Base-by-base conservation (phyloP, 2,888 invertebrate species). In the Barypeithes pellucidus region DNA sequence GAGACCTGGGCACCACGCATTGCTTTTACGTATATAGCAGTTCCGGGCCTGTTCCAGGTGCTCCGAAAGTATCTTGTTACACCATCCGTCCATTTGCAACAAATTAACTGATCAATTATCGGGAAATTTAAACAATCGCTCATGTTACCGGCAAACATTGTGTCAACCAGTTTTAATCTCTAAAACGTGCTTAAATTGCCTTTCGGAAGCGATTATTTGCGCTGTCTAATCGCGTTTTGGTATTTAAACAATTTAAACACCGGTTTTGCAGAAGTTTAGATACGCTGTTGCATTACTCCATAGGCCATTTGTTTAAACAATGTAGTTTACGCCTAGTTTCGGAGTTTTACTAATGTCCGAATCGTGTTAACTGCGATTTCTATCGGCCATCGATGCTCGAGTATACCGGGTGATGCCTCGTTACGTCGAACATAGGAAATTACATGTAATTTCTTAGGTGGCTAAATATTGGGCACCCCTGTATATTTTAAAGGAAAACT, bases 111-210 rank as follows among this genome's bases (percentile, higher is more conserved):
- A 22, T 36, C 52, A 47, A 50, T 65, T 65, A 65, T 65, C 41
- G 39, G 14, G 47, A 67, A 72, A 54, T 67, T 72, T 67, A 67
- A 72, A 72, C 72, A 72, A 72, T 67, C 59, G 59, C 66, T 72
- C 65, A 29, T 33, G 24, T 72, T 72, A 72, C 67, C 45, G 14
- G 67, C 65, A 45, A 63, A 72, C 72, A 72, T 62, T 67, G 72
- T 72, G 67, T 67, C 68, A 67, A 67, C 61, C 67, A 20, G 61
- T 73, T 73, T 68, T 73, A 73, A 73, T 73, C 68, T 68, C 62
- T 50, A n/a, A 68, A 60, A 73, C 73, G 73, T 73, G 73, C 73
- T 68, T 60, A 36, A 43, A 62, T n/a, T 41, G 67, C 57, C 52
- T 39, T 59, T 65, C 50, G 22, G 66, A 33, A 70, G 12, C 45